A percentile compares a stretch with the other conserved stretches of the same genome.
Conservation (phyloP, 2,888 invertebrate genomes). For the Catocala fraxini region DNA sequence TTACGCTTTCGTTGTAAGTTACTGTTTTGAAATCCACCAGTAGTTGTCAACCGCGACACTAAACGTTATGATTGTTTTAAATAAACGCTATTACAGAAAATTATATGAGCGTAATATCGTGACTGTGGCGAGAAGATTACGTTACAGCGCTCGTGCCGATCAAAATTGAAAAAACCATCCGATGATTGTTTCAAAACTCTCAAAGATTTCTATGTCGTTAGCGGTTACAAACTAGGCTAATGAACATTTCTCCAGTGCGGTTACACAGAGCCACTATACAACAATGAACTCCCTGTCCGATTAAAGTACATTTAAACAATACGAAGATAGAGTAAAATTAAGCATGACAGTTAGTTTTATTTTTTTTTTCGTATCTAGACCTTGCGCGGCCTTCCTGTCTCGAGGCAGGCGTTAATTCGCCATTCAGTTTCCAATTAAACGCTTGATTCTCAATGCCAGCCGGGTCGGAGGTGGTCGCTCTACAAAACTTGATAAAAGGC, state of each 20-base stretch:
- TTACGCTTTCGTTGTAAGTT: slow-evolving; percentile 56
- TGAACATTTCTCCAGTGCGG: slow-evolving; percentile 62
- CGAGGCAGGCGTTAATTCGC: slow-evolving; percentile 77
- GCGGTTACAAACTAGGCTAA: slow-evolving; percentile 56
- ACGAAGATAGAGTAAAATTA: slow-evolving; percentile 50
- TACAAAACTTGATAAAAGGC: slow-evolving; percentile 84
- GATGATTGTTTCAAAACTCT: slow-evolving; percentile 70
- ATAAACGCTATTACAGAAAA: slow-evolving; percentile 44
- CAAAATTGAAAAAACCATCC: slow-evolving; percentile 68
- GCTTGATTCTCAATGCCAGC: slow-evolving; percentile 85
- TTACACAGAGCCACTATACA: slow-evolving; percentile 47
- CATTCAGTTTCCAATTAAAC: slow-evolving; percentile 87
- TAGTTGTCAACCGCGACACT: slow-evolving; percentile 26
- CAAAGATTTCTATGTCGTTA: slow-evolving; percentile 63
- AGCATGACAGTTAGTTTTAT: slow-evolving; percentile 62
- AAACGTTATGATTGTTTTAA: slow-evolving; percentile 40
- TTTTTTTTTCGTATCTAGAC: slow-evolving; percentile 75
- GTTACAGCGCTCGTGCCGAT: slow-evolving; percentile 68
- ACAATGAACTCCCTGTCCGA: slow-evolving; percentile 50
- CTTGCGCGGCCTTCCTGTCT: slow-evolving; percentile 82
- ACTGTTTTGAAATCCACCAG: slow-evolving; percentile 44
- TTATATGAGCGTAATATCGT: slow-evolving; percentile 55
- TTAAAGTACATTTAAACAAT: slow-evolving; percentile 53
- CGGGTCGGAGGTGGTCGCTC: slow-evolving; percentile 79
- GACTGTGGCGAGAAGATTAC: slow-evolving; percentile 64